Evolutionary conservation across 2,888 invertebrate genomes (phyloP), one percentile per base, ranked within the genome.

Genomic region (Allophyes oxyacanthae): DNA sequence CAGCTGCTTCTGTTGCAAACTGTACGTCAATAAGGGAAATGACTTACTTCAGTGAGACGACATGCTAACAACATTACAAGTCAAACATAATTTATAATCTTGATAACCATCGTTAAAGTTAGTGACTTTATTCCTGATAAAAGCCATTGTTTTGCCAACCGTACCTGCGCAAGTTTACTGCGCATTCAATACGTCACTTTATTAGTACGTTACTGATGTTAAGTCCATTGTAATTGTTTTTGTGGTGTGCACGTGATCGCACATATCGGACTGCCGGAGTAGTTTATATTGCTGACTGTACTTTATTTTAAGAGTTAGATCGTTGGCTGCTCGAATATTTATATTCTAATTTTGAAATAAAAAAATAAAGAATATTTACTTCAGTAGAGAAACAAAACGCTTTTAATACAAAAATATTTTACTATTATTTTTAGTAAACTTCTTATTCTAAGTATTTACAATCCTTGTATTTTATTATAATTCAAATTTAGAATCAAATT

Each of bases 191-290:
- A 74, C 73, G 75, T 78, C 75, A 80, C 64, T 82, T 85, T 85
- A 86, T 81, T 79, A 80, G 79, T 76, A 80, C 78, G 78, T 77
- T 80, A 75, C 73, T 73, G 67, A 77, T 76, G 77, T 74, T 78
- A 75, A 77, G 70, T 63, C 75, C 80, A 82, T 82, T 84, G 81
- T 83, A 82, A 81, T 82, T 80, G 81, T 82, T 83, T 78, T 75
- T 71, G 70, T 60, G 51, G 56, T 42, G 45, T 50, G 48, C 52
- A 50, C 66, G 67, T 68, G 73, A 65, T 63, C 64, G 62, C 38
- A 2, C 8, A 52, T 58, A 53, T 52, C 34, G 72, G 30, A 15
- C 36, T 56, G 57, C 13, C 34, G 61, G 51, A 61, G 37, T 61
- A 32, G 45, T 54, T 62, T 72, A 59, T 74, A 62, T 48, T 63